Base-by-base conservation (phyloP, 1,140 invertebrate genomes). In the Trichonephila inaurata region DNA sequence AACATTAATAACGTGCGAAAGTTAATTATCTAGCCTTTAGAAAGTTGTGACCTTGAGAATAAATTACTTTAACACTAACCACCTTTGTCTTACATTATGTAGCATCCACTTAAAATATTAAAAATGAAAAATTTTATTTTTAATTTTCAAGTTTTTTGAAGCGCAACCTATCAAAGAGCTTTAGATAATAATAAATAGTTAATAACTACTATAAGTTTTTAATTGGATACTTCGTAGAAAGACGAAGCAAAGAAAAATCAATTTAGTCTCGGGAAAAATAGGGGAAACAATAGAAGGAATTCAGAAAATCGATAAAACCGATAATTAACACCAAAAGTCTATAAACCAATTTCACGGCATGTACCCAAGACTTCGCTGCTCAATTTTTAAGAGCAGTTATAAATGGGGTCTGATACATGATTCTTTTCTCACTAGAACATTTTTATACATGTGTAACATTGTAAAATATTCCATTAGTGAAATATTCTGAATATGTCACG, bases 291-390 rank as follows among this genome's bases (percentile, higher is more conserved):
- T 16, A 28, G 33, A 64, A 21, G 61, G n/a, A 24, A n/a, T 60
- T 44, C 40, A 12, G 66, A 77, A 89, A 89, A 89, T 89, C 88
- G 72, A 89, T 89, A 77, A 58, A 77, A 8, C 88, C 88, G 64
- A 89, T 89, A 89, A 89, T 89, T 89, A 89, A 77, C 88, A 72
- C 88, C 66, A 72, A 77, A 89, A 89, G 88, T 60, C 66, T 89
- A 89, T 89, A 89, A 69, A 89, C 40, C 58, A 89, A 89, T 89
- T 89, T 89, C 88, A 89, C 66, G 88, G 40, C 61, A 24, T n/a
- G 88, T 51, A 12, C 24, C 1, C 40, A 72, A 64, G 40, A 72
- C 33, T 72, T 85, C 28, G 51, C 21, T 58, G 83, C 21, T 16
- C 21, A 33, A 10, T 85, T 85, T 85, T 85, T 61, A n/a, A 24